These are phyloP conservation scores for Phoxinus phoxinus DNA, from an alignment of 2,113 vertebrate species.

Conservation along the genomic window DNA sequence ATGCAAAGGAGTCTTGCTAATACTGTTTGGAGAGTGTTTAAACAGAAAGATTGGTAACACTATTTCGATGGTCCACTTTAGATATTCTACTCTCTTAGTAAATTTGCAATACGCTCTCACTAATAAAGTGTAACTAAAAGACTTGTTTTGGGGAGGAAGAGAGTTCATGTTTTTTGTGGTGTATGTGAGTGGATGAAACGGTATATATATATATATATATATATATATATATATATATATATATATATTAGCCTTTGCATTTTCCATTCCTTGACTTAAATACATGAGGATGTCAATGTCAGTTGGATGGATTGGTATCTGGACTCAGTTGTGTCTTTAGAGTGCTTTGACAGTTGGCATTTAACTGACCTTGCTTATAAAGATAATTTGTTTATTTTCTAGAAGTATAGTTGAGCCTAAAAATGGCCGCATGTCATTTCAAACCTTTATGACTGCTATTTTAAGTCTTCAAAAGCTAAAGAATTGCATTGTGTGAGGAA, in stretches of 20 bases:
- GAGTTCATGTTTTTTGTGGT: not conserved
- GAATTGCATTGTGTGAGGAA: not conserved
- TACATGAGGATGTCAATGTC: not conserved
- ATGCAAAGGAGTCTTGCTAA: constrained; percentile 31
- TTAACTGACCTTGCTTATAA: constrained; percentile 22
- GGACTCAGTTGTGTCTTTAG: not conserved
- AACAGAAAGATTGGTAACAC: constrained; percentile 7
- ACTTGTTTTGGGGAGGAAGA: constrained; percentile 15
- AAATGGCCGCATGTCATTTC: not conserved
- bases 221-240: no score
- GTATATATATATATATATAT: no score
- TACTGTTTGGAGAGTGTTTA: constrained; percentile 46
- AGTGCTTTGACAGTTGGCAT: constrained; percentile 30
- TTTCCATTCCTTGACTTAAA: not conserved
- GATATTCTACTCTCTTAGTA: no score
- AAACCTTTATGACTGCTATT: not conserved
- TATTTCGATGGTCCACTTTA: no score
- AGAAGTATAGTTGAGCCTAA: not conserved
- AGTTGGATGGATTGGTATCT: constrained; percentile 8
- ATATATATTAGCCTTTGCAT: not conserved
- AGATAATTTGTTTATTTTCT: not conserved
- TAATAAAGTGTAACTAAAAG: not conserved
- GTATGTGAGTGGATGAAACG: no score
- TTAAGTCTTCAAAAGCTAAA: not conserved
- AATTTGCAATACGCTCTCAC: no score